Evolutionary conservation across 2,113 vertebrate genomes (phyloP).

Genomic region (Chionodraco myersi): DNA sequence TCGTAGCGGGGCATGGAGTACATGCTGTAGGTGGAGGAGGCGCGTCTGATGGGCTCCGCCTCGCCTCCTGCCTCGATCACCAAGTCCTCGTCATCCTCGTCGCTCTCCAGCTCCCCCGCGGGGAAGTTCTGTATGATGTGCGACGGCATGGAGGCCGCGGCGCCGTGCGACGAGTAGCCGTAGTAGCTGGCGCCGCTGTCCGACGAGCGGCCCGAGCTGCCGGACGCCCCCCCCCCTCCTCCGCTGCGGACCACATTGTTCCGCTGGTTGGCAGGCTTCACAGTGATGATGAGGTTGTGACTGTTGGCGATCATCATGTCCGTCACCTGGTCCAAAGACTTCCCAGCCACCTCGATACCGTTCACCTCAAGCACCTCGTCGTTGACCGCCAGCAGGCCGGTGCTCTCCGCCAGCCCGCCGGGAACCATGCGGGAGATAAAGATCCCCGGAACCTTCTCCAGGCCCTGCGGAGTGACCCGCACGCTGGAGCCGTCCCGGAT

Average conservation of each 20-base stretch:
- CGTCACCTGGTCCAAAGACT: constrained; percentile 97
- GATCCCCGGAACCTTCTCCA: constrained; percentile 96
- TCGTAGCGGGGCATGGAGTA: constrained; percentile 87
- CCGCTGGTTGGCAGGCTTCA: constrained; percentile 96
- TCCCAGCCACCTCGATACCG: constrained; percentile 95
- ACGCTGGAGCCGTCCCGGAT: constrained; percentile 97
- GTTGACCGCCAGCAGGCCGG: constrained; percentile 94
- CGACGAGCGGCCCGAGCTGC: constrained; percentile 93
- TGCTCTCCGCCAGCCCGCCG: constrained; percentile 95
- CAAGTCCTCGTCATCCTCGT: constrained; percentile 91
- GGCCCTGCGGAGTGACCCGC: constrained; percentile 91
- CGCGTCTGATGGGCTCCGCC: constrained; percentile 82
- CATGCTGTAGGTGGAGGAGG: constrained; percentile 80
- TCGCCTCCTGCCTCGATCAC: constrained; percentile 88
- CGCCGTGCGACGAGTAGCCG: constrained; percentile 77
- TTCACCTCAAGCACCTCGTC: constrained; percentile 98
- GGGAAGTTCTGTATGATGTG: constrained; percentile 87
- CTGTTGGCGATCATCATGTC: constrained; percentile 99
- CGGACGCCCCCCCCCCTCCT: constrained; percentile 84
- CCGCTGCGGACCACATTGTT: constrained; percentile 93
- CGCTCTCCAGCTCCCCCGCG: constrained; percentile 91
- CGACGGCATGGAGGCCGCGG: constrained; percentile 55
- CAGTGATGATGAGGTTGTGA: constrained; percentile 97
- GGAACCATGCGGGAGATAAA: constrained; percentile 94
- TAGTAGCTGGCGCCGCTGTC: constrained; percentile 89